Base-by-base conservation (phyloP, 2,888 invertebrate species). In the Melolontha melolontha region DNA sequence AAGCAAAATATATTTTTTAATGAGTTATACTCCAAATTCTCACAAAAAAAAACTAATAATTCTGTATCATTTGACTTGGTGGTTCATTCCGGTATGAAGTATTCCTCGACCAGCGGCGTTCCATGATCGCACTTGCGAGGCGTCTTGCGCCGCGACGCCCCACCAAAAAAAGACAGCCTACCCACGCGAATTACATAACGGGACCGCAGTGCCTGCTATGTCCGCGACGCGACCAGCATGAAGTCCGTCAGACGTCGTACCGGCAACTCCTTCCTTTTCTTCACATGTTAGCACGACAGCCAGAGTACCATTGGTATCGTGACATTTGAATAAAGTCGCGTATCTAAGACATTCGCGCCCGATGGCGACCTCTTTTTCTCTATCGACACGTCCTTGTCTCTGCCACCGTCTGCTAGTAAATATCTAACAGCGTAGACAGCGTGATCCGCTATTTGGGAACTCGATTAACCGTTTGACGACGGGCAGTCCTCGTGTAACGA, bases 141-240 rank as follows among this genome's bases (percentile, higher is more conserved):
- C 72, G 72, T 70, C 71, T 71, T 71, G 73, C 74, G 74, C 71
- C 73, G 74, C 71, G 74, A 71, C 74, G 76, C 74, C 74, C 75
- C 70, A 71, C 71, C 69, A 68, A 51, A 64, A 64, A 16, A 49
- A 49, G 22, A 29, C 6, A 44, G 67, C 67, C 67, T 69, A 71
- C 67, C 72, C 54, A 69, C 71, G 66, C 70, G 66, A 64, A 67
- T 72, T 72, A 78, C 76, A 76, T 78, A 79, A 79, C 76, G 75
- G 76, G 77, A 74, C 70, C 72, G 77, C 75, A 73, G 73, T 71
- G 72, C 74, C 44, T 69, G 66, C 65, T 59, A 69, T 64, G 72
- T 64, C 64, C 70, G 72, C 63, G 68, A 39, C 54, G 59, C 67
- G 71, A 66, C 64, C 68, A 64, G 70, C 71, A 71, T 72, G 59